phyloP scores from a whole-genome alignment of 2,113 vertebrate genomes.

The Pterophyllum scalare region DNA sequence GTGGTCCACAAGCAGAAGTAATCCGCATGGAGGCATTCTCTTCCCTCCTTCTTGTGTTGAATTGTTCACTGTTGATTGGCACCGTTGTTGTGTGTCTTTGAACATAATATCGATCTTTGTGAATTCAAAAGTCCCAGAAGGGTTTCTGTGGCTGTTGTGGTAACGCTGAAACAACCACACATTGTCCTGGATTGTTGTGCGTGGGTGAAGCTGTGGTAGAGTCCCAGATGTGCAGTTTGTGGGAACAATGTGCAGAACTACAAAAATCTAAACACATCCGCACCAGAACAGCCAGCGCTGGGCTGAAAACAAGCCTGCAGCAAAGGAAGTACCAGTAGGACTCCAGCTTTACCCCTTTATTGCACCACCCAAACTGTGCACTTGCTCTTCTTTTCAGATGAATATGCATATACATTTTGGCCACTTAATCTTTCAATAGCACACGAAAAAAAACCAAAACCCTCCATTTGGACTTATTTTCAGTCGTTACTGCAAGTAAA shows the following conservation, averaged over 20 bases:
- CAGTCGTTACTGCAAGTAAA: not conserved
- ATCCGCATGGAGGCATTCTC: accelerated
- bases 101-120: accelerated
- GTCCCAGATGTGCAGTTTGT: not conserved
- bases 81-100: not conserved
- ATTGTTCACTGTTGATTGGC: not conserved
- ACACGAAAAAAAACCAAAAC: not conserved
- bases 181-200: not conserved
- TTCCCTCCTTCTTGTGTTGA: not conserved
- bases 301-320: not conserved
- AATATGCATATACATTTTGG: no score
- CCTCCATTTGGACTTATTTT: not conserved
- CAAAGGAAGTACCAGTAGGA: not conserved
- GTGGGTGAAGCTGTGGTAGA: not conserved
- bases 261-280: not conserved
- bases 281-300: not conserved
- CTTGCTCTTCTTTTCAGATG: not conserved
- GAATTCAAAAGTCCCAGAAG: not conserved
- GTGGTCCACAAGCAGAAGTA: no score
- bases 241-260: not conserved
- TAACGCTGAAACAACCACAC: not conserved
- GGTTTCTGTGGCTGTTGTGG: not conserved
- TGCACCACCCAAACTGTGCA: not conserved
- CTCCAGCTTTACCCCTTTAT: not conserved
- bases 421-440: not conserved